Base-by-base conservation (phyloP, 2,797 vertebrate species). In the Sebastes paucispinis region DNA sequence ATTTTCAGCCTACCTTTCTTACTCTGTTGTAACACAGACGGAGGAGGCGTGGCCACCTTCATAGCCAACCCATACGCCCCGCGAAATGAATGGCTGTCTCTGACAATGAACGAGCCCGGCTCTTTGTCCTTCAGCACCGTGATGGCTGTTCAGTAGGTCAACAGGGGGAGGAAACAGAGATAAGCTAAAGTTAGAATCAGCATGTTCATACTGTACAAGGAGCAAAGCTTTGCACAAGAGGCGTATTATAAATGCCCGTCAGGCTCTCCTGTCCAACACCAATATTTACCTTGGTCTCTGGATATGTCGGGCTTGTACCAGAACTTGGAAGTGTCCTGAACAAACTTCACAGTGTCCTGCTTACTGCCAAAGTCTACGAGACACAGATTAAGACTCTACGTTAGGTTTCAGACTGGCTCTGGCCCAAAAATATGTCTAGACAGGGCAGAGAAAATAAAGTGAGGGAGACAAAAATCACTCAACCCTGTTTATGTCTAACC, bases 221-320 rank as follows among this genome's bases (percentile, higher is more conserved):
- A 73, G 66, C 65, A 80, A 70, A 72, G 14, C 47, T 81, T 81
- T 64, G 67, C 75, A 87, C 82, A 70, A 55, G 77, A 18, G 14
- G 25, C 4, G 54, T 43, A 50, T 81, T 83, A 82, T 88, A 74
- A 59, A 67, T 12, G 24, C 62, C 71, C 24, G 52, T 59, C 27
- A 24, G 57, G 18, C 65, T 73, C 77, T 58, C 11, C 50, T 43
- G 69, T 86, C 83, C 81, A 89, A 84, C 25, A 58, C 63, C 77
- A 90, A 87, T 92, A 85, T 91, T 82, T 96, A 99, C 98, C 98
- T 96, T 99, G 98, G 79, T 99, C 98, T 94, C 98, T 95, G 83
- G 98, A 98, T 92, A 99, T 99, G 90, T 98, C 97, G 9, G 98
- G 96, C 89, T 99, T 99, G 94, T 99, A 99, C 98, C 98, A 99